Percentiles rank a stretch among this genome's conserved stretches.
phyloP scores from a whole-genome alignment of 2,888 invertebrate species.

The Mylabris sibirica region DNA sequence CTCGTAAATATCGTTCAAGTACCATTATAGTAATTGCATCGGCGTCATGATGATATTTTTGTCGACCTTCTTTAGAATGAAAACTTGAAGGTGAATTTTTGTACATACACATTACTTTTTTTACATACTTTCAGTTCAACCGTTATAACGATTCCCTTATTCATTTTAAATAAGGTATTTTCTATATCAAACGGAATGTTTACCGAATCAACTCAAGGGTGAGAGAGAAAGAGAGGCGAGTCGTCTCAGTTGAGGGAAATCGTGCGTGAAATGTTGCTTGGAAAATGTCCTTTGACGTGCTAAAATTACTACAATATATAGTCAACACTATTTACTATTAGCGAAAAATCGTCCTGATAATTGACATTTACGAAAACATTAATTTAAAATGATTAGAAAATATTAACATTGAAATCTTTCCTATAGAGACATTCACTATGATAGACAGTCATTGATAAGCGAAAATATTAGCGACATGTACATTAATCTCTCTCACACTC shows the following conservation, averaged over 20 bases:
- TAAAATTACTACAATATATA: not conserved
- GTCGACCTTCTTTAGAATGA: too few species aligned
- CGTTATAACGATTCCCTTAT: not conserved
- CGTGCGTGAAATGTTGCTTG: not conserved
- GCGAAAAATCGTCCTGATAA: too few species aligned
- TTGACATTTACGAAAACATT: not conserved
- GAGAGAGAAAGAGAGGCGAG: not conserved
- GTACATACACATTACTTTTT: not conserved
- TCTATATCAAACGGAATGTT: not conserved
- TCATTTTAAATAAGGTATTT: not conserved
- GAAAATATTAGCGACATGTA: conserved; percentile 16
- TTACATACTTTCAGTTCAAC: not conserved
- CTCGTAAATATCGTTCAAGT: not conserved
- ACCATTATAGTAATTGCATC: not conserved
- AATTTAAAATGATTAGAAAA: not conserved
- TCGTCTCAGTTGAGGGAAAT: not conserved
- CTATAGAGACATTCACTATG: conserved; percentile 13
- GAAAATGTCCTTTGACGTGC: not conserved
- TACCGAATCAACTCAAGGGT: not conserved
- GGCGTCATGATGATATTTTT: not conserved
- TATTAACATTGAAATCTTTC: not conserved
- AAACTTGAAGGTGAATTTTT: not conserved
- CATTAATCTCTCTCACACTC: conserved; percentile 24
- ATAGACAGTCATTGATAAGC: conserved; percentile 24
- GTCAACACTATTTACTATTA: not conserved